Evolutionary conservation across 2,888 invertebrate species (phyloP), one percentile per base, ranked within the genome.

Genomic region (Spilosoma lubricipeda): DNA sequence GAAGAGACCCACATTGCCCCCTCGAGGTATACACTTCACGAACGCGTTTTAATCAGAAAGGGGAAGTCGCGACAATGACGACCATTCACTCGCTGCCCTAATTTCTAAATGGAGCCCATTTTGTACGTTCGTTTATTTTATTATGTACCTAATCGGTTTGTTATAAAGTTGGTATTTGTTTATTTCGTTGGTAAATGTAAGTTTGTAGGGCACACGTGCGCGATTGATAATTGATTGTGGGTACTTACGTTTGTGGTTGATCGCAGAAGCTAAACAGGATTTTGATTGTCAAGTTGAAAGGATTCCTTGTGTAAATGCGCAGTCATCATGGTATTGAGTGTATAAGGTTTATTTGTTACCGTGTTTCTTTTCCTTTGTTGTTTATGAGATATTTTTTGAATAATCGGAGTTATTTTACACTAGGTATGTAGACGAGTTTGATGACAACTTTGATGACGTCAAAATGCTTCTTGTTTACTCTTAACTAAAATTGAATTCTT

Each of bases 1-100:
- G 69, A 77, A 75, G 77, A 77, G 75, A 69, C 70, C 67, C 81
- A 85, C 83, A 78, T 80, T 71, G 64, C 65, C 48, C 68, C 75
- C 86, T 84, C 79, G 73, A 82, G 78, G 75, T 80, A 74, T 72
- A 83, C n/a, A 63, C 81, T 84, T 81, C 74, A 83, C 81, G 79
- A 84, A 77, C 83, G 83, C 83, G 85, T 82, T 87, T 87, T 86
- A 87, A 87, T 87, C 86, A 85, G 83, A 39, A 84, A 77, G 79
- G 84, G 85, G 85, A 84, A 80, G 79, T 78, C 77, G 77, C 78
- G 79, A 81, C 86, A 84, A 80, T 82, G 77, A 82, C 73, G 69
- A 73, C 79, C 75, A 84, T 84, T 85, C 85, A 83, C 67, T 79
- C 78, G 30, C 67, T 81, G 83, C 79, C 86, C 85, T 80, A 82